Evolutionary conservation across 2,797 vertebrate species (phyloP).

Genomic region (Synanceia verrucosa): DNA sequence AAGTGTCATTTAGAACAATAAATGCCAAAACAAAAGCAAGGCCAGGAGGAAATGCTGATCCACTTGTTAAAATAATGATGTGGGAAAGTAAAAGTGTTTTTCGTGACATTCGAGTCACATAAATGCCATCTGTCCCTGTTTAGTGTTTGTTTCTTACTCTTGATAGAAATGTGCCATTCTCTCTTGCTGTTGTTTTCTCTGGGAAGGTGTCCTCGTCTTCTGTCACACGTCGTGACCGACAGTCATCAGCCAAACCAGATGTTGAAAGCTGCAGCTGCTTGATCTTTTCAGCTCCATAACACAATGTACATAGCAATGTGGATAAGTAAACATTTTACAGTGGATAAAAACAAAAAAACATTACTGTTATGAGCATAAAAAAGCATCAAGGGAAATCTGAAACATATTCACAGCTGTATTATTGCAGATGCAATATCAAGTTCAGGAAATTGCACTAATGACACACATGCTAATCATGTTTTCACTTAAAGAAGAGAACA

Average conservation of each 20-base stretch:
- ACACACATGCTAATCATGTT: not conserved
- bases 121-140: not conserved
- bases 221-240: slow-evolving; percentile 48
- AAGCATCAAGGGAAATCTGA: not conserved
- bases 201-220: slow-evolving; percentile 39
- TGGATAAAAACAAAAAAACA: not conserved
- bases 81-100: not conserved
- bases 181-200: slow-evolving; percentile 19
- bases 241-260: slow-evolving; percentile 58
- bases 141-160: slow-evolving; percentile 8
- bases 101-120: not conserved
- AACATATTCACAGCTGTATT: not conserved
- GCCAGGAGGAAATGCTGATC: not conserved
- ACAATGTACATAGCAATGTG: not conserved
- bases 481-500: slow-evolving; percentile 28
- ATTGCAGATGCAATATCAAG: not conserved
- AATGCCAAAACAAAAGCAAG: not conserved
- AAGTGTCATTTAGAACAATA: not conserved
- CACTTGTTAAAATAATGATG: not conserved
- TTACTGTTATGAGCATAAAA: not conserved
- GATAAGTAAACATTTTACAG: not conserved
- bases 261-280: slow-evolving; percentile 46
- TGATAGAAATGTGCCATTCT: slow-evolving; percentile 7
- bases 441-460: slow-evolving; percentile 8
- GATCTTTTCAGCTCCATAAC: slow-evolving; percentile 18